phyloP scores from a whole-genome alignment of 2,797 vertebrate species.

The Halcyon leucocephala region DNA sequence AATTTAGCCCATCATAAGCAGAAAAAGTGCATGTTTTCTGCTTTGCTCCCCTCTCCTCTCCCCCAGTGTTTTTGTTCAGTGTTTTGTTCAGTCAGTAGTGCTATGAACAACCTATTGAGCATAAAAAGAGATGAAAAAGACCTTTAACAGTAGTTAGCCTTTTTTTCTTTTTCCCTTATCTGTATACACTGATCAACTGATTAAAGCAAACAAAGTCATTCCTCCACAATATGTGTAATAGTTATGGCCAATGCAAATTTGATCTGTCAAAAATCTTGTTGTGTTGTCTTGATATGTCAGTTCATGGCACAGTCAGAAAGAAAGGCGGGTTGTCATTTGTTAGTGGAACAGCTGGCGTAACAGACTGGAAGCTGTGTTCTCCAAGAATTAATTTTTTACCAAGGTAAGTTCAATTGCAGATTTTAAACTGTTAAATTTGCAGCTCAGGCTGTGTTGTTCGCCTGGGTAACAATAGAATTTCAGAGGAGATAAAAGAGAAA shows the following conservation, averaged over 20 bases:
- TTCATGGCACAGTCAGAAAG: constrained; percentile 12
- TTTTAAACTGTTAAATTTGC: constrained; percentile 18
- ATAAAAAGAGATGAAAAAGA: background rate
- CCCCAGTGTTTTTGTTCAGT: background rate
- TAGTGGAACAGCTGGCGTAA: constrained; percentile 66
- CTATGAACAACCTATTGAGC: background rate
- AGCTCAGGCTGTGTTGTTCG: background rate
- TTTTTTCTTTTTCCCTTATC: background rate
- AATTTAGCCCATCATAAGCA: background rate
- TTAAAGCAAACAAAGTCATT: background rate
- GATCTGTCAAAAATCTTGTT: constrained; percentile 41
- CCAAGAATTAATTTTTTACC: constrained; percentile 21
- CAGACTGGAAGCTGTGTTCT: constrained; percentile 47
- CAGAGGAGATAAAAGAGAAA: background rate
- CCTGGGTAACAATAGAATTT: background rate
- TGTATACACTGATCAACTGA: background rate
- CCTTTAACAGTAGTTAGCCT: background rate
- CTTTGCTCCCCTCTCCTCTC: background rate
- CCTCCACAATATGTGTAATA: background rate
- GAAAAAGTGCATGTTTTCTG: background rate
- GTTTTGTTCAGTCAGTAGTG: background rate
- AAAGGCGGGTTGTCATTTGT: constrained; percentile 44
- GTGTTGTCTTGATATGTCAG: background rate
- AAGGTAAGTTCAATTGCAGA: background rate
- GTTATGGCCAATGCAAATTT: constrained; percentile 33